Evolutionary conservation across 2,888 invertebrate species (phyloP).

Genomic region (Scaptomyza polygonia): DNA sequence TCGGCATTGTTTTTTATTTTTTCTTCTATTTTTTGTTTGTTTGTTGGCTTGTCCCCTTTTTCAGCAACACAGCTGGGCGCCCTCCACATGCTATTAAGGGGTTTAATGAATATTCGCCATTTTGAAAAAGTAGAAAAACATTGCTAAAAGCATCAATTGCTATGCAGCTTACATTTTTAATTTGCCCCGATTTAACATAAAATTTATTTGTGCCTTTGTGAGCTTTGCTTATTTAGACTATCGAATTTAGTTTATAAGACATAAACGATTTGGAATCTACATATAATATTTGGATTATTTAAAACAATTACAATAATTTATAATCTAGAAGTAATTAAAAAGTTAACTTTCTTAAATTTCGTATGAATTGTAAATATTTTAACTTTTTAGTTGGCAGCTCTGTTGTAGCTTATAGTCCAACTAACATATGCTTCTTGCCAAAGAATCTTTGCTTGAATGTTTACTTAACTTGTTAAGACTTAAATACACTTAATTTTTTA

Average conservation of each 20-base stretch:
- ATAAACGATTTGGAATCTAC: too few species aligned
- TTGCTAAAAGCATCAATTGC: conserved; percentile 18
- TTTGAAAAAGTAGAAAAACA: conserved; percentile 22
- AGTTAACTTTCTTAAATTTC: too few species aligned
- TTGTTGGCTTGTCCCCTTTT: neutral
- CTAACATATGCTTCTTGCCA: neutral
- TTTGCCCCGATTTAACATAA: conserved; percentile 16
- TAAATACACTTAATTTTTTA: neutral
- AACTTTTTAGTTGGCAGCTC: neutral
- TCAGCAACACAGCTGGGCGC: conserved; percentile 26
- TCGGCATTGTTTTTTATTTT: conserved; percentile 5
- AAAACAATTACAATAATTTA: too few species aligned
- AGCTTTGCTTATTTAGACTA: too few species aligned
- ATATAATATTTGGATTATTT: too few species aligned
- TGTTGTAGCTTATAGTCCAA: neutral
- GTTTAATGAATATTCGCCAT: conserved; percentile 36
- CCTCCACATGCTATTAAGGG: neutral
- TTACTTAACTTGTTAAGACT: neutral
- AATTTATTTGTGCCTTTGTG: conserved; percentile 5
- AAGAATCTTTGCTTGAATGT: neutral
- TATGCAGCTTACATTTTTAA: conserved; percentile 40
- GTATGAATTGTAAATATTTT: too few species aligned
- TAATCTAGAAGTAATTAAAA: too few species aligned
- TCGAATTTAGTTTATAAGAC: too few species aligned
- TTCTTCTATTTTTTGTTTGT: neutral